Base-by-base conservation (phyloP, 2,113 vertebrate genomes). In the Solea solea region DNA sequence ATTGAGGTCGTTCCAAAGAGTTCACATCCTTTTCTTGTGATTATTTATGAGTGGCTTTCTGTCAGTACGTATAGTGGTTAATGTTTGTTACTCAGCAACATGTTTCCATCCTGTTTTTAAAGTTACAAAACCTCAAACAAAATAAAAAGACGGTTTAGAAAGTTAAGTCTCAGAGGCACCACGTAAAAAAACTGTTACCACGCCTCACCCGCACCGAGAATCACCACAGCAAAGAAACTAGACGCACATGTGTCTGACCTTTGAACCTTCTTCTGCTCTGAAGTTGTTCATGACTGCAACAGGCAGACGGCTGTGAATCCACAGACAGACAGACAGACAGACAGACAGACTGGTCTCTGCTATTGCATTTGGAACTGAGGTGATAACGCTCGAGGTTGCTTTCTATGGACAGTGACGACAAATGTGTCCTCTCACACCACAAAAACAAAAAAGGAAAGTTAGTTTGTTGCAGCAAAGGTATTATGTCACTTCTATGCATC, bases 41-140 rank as follows among this genome's bases (percentile, higher is more conserved):
- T 28, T 58, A 69, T 71, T 28, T 58, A 69, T 71, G 64, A 74
- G 87, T 64, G 73, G 60, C 71, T 65, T 3, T 3, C 34, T 4
- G 66, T 86, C 74, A 86, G 74, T 74, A 87, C 48, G 66, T 76
- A 71, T 64, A 87, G 86, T 89, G 85, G 82, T 90, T 90, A 84
- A 88, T 72, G 73, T 40, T 16, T 73, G 59, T 67, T 69, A 57
- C 46, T 74, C 52, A 76, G 60, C 74, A 68, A 85, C 76, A 72
- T 51, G n/a, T 48, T 34, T 46, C 16, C 6, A 28, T 39, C 21
- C 42, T 46, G 27, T 58, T 77, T 72, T 64, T 21, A 75, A 65
- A 12, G 42, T 52, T 81, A 60, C 56, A 79, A 71, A 70, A 67
- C 51, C 39, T 25, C 45, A 28, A 28, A 28, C 12, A 28, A 74